Conservation (phyloP, 2,888 invertebrate genomes). For the Omphaloscelis lunosa region DNA sequence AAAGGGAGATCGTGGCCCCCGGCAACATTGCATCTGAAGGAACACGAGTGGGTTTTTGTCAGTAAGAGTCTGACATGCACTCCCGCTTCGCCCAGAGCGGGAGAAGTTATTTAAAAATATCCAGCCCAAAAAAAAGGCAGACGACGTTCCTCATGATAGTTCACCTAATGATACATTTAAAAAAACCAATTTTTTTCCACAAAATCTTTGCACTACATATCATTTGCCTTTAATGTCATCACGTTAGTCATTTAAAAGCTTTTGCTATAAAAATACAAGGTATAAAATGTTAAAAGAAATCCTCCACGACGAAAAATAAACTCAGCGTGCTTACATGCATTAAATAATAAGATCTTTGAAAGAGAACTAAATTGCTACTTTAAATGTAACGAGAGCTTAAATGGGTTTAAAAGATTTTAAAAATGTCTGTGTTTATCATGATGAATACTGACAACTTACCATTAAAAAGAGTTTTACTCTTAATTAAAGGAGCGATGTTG, state of each 20-base stretch:
- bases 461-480: slow-evolving; percentile 6
- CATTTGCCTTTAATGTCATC: neutral
- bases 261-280: neutral
- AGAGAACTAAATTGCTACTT: slow-evolving; percentile 24
- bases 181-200: neutral
- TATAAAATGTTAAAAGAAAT: neutral
- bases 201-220: neutral
- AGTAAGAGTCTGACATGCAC: no score
- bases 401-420: slow-evolving; percentile 12
- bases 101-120: no score
- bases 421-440: slow-evolving; percentile 13
- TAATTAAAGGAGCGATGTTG: neutral
- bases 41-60: no score
- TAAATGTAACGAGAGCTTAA: slow-evolving; percentile 11
- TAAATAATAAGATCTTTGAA: slow-evolving; percentile 29
- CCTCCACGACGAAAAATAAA: neutral
- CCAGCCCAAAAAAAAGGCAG: no score
- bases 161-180: neutral
- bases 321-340: slow-evolving; percentile 22
- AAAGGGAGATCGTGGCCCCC: no score
- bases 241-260: neutral
- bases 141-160: no score
- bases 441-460: neutral
- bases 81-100: no score
- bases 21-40: no score